Conservation (phyloP, 2,113 vertebrate genomes). For the Hippopotamus amphibius region DNA sequence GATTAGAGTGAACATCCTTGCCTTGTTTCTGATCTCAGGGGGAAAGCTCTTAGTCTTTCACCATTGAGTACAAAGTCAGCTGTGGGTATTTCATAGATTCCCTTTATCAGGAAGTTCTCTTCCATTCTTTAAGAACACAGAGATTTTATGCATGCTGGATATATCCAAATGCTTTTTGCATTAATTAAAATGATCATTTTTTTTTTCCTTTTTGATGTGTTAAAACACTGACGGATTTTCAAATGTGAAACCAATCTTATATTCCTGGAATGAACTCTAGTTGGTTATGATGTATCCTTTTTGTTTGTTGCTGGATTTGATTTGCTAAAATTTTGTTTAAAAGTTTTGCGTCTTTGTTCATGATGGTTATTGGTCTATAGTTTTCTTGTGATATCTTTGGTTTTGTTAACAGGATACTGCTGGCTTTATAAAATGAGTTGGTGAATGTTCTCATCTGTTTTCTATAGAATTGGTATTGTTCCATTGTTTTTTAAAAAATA, state of each 20-base stretch:
- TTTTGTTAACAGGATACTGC: background rate
- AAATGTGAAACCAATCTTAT: background rate
- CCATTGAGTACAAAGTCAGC: background rate
- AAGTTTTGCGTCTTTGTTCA: background rate
- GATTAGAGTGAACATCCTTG: background rate
- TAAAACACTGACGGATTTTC: background rate
- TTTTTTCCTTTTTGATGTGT: background rate
- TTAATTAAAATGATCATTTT: background rate
- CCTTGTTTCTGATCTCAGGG: background rate
- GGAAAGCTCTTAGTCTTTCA: background rate
- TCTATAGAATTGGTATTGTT: background rate
- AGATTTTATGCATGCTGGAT: background rate
- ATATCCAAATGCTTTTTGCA: background rate
- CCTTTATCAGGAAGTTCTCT: background rate
- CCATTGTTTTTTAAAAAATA: too few species aligned
- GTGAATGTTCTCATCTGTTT: background rate
- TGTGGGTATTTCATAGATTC: background rate
- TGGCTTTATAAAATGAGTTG: background rate
- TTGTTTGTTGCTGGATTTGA: background rate
- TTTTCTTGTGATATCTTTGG: background rate
- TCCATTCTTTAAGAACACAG: background rate
- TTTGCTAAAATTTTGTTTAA: background rate
- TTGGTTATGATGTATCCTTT: background rate
- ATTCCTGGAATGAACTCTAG: background rate
- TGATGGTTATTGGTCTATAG: background rate